Evolutionary conservation across 64 coral and sea anemone genomes (phyloP).

Genomic region (Actinia equina): DNA sequence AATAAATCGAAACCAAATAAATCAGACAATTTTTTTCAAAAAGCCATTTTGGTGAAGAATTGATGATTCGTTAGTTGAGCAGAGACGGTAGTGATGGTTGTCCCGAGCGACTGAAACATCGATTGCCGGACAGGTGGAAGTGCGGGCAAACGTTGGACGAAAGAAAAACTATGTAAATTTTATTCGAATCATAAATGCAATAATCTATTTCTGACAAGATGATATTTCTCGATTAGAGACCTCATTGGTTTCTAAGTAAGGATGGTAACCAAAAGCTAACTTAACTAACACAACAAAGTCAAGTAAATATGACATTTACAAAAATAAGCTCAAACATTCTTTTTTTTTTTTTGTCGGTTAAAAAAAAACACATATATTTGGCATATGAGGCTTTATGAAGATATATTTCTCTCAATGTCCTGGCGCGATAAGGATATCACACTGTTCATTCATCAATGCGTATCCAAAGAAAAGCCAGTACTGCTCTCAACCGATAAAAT

Average conservation of each 20-base stretch:
- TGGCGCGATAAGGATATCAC: not conserved
- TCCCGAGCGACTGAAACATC: conserved; percentile 12
- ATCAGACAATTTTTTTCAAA: not conserved
- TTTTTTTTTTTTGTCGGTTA: not conserved
- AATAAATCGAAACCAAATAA: not conserved
- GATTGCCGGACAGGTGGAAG: not conserved
- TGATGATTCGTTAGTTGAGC: not conserved
- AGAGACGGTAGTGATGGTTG: conserved; percentile 7
- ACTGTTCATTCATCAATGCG: not conserved
- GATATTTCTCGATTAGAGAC: not conserved
- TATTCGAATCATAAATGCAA: conserved; percentile 1
- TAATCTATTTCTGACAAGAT: conserved; percentile 12
- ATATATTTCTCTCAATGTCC: not conserved
- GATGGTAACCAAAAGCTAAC: not conserved
- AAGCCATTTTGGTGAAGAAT: not conserved
- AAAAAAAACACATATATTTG: not conserved
- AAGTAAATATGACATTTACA: not conserved
- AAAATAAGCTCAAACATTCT: not conserved
- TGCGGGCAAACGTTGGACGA: not conserved
- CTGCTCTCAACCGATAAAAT: not conserved
- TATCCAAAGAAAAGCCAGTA: not conserved
- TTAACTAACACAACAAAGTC: not conserved
- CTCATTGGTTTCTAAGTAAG: not conserved
- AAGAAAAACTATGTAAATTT: conserved; percentile 18
- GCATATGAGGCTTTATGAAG: not conserved